phyloP scores from a whole-genome alignment of 23 tunicate species.

The Trididemnum miniatum region DNA sequence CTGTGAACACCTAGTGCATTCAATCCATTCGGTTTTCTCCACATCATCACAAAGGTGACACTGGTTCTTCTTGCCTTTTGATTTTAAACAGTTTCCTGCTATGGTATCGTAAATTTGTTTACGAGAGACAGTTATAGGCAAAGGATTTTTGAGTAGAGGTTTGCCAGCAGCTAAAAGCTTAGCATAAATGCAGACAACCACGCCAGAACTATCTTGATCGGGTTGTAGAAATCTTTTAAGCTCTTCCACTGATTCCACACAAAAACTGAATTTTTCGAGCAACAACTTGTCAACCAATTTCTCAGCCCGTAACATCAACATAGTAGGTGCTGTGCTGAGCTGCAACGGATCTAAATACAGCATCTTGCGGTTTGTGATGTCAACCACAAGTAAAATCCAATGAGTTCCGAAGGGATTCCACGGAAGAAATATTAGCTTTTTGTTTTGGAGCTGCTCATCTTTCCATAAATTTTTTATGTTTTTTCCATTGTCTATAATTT shows the following conservation, averaged over 20 bases:
- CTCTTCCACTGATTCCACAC: neutral
- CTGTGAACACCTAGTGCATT: too few species aligned
- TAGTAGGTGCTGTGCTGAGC: neutral
- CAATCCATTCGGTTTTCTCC: too few species aligned
- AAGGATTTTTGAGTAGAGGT: too few species aligned
- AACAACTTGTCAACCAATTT: neutral
- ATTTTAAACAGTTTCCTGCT: too few species aligned
- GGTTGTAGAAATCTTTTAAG: neutral
- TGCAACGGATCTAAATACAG: neutral
- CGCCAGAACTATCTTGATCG: neutral
- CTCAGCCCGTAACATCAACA: neutral
- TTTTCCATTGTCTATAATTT: neutral
- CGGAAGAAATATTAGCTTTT: neutral
- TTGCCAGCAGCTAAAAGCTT: neutral
- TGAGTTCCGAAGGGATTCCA: neutral
- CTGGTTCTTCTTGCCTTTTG: too few species aligned
- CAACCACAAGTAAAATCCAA: neutral
- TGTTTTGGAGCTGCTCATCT: neutral
- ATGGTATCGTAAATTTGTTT: too few species aligned
- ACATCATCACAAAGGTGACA: too few species aligned
- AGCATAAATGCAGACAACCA: neutral
- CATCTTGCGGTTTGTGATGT: neutral
- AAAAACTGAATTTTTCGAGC: neutral
- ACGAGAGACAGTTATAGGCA: too few species aligned
- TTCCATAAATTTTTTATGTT: neutral